phyloP scores from a whole-genome alignment of 2,113 vertebrate species.

The Sinocyclocheilus anophthalmus region DNA sequence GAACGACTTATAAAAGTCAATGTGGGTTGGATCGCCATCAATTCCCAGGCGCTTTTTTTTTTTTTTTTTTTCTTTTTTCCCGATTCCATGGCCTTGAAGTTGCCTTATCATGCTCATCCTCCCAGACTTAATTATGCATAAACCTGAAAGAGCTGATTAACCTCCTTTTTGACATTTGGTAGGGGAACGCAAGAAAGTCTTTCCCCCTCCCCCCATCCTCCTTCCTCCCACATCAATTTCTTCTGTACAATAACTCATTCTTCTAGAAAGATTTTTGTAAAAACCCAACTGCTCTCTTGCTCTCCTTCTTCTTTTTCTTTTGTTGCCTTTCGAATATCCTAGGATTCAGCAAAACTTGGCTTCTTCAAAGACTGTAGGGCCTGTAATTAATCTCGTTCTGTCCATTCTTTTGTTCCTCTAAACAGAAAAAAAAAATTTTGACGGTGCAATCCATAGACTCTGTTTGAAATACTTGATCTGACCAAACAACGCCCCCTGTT shows the following conservation, averaged over 20 bases:
- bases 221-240: background rate
- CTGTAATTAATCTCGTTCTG: background rate
- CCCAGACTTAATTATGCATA: background rate
- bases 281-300: no score
- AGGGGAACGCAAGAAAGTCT: background rate
- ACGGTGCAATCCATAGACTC: slow-evolving; percentile 1
- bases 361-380: background rate
- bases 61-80: no score
- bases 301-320: no score
- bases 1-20: background rate
- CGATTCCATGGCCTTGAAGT: background rate
- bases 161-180: background rate
- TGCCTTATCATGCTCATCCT: background rate
- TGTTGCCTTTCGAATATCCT: background rate
- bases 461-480: no score
- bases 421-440: background rate
- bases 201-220: no score
- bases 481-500: no score
- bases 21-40: background rate
- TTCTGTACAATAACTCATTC: no score
- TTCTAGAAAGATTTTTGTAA: background rate
- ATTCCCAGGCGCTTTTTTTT: no score
- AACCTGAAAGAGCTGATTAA: background rate
- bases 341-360: background rate
- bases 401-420: background rate